Percentiles rank a stretch among this genome's conserved stretches.
phyloP scores from a whole-genome alignment of 2,888 invertebrate genomes.

The Phorcus lineatus region DNA sequence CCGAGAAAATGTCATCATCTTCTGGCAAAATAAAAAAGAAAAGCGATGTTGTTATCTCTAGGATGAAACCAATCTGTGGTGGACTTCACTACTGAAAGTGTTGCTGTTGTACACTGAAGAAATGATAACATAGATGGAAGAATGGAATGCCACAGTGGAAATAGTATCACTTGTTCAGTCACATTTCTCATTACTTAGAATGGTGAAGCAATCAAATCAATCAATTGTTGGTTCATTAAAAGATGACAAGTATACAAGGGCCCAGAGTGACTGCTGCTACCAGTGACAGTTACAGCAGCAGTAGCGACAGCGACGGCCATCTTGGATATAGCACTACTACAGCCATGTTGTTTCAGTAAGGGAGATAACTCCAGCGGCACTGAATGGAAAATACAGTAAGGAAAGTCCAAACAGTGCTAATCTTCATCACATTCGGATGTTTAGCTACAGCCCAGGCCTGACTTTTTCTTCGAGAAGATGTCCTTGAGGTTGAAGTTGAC shows the following conservation, averaged over 20 bases:
- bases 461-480: slow-evolving; percentile 75
- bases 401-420: background rate
- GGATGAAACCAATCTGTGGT: too few species aligned
- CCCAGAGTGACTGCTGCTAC: background rate
- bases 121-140: background rate
- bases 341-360: background rate
- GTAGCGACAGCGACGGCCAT: background rate
- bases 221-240: background rate
- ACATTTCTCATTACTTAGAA: background rate
- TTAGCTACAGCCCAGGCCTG: slow-evolving; percentile 50
- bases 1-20: too few species aligned
- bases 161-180: slow-evolving; percentile 8
- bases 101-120: background rate
- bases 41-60: too few species aligned
- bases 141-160: slow-evolving; percentile 13
- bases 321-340: slow-evolving; percentile 10
- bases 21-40: too few species aligned
- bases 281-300: background rate
- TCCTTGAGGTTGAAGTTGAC: slow-evolving; percentile 88
- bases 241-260: background rate
- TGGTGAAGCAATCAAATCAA: background rate
- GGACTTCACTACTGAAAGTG: background rate
- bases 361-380: background rate
- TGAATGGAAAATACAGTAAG: background rate
- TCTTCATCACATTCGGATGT: background rate